Evolutionary conservation across 2,797 vertebrate genomes (phyloP).

Genomic region (Stomatorhinus walkeri): DNA sequence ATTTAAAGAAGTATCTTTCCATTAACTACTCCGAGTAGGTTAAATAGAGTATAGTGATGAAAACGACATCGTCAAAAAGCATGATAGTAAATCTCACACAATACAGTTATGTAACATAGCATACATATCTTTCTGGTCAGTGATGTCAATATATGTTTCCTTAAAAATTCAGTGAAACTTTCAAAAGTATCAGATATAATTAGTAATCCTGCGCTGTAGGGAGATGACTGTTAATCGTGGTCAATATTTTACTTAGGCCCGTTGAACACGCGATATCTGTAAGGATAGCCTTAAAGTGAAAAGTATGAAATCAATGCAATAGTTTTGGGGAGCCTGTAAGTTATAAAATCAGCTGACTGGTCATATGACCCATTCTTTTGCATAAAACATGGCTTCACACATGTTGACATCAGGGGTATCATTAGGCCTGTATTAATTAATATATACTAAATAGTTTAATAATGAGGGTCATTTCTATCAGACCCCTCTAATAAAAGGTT

Average conservation of each 20-base stretch:
- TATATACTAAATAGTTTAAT: not conserved
- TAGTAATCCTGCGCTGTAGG: not conserved
- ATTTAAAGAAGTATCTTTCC: constrained; percentile 12
- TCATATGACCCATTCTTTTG: constrained; percentile 9
- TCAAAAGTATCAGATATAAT: not conserved
- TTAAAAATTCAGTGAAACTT: not conserved
- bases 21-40: not conserved
- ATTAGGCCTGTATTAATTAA: not conserved
- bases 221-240: not conserved
- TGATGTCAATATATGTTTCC: not conserved
- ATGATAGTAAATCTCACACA: not conserved
- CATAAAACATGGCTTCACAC: constrained; percentile 15
- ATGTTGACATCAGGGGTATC: not conserved
- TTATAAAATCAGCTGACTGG: constrained; percentile 19
- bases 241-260: not conserved
- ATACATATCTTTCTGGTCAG: not conserved
- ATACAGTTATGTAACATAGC: not conserved
- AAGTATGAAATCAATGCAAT: not conserved
- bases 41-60: not conserved
- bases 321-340: not conserved
- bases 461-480: not conserved
- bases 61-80: not conserved
- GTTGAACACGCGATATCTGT: not conserved
- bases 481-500: not conserved
- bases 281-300: not conserved